Conservation (phyloP, 2,113 vertebrate species). For the Sphaerodactylus townsendi region DNA sequence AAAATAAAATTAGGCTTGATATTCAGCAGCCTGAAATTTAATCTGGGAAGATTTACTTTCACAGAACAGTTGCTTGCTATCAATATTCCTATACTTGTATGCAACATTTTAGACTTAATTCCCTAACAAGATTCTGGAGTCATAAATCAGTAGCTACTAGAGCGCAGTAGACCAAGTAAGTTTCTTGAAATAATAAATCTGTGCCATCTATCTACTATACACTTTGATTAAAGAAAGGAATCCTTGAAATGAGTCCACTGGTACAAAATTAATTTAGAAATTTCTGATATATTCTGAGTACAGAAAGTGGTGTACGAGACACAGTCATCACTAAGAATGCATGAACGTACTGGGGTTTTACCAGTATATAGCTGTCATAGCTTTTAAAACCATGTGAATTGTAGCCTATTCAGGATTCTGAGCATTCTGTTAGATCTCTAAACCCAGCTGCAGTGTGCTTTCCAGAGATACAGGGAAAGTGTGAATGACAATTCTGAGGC, state of each 20-base stretch:
- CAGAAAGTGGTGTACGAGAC: background rate
- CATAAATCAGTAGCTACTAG: background rate
- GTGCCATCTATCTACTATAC: background rate
- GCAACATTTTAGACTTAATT: background rate
- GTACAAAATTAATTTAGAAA: background rate
- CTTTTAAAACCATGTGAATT: background rate
- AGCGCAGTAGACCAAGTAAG: background rate
- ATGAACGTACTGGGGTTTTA: background rate
- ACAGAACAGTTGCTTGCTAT: background rate
- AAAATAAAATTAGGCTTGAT: constrained; percentile 28
- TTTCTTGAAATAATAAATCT: constrained; percentile 1
- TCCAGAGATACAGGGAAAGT: no score
- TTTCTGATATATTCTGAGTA: background rate
- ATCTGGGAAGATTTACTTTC: background rate
- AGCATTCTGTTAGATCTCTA: background rate
- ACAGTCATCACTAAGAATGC: background rate
- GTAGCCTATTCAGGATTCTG: background rate
- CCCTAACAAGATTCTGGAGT: background rate
- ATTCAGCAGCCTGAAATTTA: constrained; percentile 1
- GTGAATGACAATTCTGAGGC: no score
- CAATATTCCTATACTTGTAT: background rate
- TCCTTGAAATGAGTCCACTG: constrained; percentile 26
- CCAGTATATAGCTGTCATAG: background rate
- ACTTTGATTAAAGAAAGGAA: constrained; percentile 7
- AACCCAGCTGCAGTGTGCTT: background rate